These are phyloP conservation scores for Perdita meconis DNA, from an alignment of 2,888 invertebrate genomes.

Conservation along the genomic window DNA sequence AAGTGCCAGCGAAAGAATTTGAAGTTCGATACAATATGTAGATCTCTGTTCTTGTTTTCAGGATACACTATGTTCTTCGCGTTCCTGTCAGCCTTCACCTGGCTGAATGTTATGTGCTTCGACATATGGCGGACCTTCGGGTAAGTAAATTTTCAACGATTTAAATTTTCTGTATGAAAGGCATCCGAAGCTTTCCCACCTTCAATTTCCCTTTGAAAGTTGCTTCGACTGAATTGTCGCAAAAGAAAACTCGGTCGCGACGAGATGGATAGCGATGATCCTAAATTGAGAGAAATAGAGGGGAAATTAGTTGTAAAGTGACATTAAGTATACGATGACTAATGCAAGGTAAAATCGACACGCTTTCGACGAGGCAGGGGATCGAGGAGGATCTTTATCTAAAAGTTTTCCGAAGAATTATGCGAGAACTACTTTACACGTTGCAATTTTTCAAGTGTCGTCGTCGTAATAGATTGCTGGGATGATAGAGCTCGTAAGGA, in stretches of 20 bases:
- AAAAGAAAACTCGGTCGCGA: not conserved
- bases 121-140: constrained; percentile 94
- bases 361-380: constrained; percentile 6
- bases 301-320: constrained; percentile 5
- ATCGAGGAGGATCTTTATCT: constrained; percentile 20
- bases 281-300: constrained; percentile 14
- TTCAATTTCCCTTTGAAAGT: no score
- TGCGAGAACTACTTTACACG: constrained; percentile 35
- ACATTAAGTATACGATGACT: constrained; percentile 8
- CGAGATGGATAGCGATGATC: not conserved
- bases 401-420: constrained; percentile 15
- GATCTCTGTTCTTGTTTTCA: constrained; percentile 81
- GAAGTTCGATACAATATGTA: not conserved
- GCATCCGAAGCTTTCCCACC: not conserved
- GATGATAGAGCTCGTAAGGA: constrained; percentile 8
- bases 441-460: constrained; percentile 34
- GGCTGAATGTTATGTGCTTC: constrained; percentile 92
- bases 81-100: constrained; percentile 89
- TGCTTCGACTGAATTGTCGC: not conserved
- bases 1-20: not conserved
- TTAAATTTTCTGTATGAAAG: not conserved
- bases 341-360: not conserved
- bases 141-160: constrained; percentile 85
- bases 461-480: constrained; percentile 27
- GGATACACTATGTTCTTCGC: constrained; percentile 89